Evolutionary conservation across 2,888 invertebrate species (phyloP).

Genomic region (Tuberolachnus salignus): DNA sequence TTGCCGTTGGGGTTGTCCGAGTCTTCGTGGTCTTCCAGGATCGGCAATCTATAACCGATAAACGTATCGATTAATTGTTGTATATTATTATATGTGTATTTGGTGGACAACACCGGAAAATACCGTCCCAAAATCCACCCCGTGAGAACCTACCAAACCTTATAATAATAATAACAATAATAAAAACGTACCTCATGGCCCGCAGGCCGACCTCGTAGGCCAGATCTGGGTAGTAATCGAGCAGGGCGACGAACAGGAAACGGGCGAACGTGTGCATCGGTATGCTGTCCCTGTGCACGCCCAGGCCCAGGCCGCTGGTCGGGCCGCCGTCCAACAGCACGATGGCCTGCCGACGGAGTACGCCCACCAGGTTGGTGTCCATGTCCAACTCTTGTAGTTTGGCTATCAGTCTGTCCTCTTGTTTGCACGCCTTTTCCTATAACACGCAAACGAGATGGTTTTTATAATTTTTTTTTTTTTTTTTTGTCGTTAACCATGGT

Average conservation of each 20-base stretch:
- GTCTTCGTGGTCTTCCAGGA: constrained; percentile 76
- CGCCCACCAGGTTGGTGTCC: constrained; percentile 73
- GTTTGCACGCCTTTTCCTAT: constrained; percentile 72
- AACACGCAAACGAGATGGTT: not conserved
- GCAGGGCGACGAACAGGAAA: constrained; percentile 77
- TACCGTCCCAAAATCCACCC: no score
- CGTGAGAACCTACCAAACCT: no score
- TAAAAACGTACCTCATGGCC: constrained; percentile 72
- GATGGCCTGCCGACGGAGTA: constrained; percentile 72
- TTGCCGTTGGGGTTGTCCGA: constrained; percentile 67
- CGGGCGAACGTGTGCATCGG: constrained; percentile 85
- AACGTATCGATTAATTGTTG: no score
- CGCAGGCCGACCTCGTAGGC: constrained; percentile 80
- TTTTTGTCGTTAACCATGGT: no score
- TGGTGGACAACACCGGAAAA: no score
- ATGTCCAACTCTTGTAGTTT: constrained; percentile 79
- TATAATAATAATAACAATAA: no score
- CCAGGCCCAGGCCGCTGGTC: constrained; percentile 75
- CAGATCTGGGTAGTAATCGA: constrained; percentile 77
- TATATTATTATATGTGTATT: no score
- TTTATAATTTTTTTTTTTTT: no score
- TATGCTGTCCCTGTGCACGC: constrained; percentile 80
- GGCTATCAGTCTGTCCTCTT: constrained; percentile 78
- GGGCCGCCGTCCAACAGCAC: constrained; percentile 79
- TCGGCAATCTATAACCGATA: constrained; percentile 68